Evolutionary conservation across 37 sponge, comb jelly and placozoan species (phyloP), one percentile per base, ranked within the genome.

Genomic region (Aplysina aerophoba): DNA sequence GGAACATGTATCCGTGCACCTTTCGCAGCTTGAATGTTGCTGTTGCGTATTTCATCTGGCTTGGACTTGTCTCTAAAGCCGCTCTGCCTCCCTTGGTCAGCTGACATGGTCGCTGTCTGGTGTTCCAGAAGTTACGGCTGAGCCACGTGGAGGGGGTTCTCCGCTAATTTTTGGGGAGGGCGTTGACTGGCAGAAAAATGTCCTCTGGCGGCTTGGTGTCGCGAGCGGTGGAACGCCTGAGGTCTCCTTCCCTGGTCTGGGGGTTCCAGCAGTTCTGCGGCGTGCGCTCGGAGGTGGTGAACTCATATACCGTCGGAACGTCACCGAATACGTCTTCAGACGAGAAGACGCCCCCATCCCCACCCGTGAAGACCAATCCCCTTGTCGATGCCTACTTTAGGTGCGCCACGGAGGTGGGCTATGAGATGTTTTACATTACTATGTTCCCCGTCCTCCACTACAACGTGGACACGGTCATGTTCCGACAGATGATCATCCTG

Each of bases 21-120:
- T 88, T 99, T 99, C 0, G 97, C 99, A 16, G 99, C 97, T 36
- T 88, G 91, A 41, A 99, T 97, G 83, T 99, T 99, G 68, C 97
- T 95, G 81, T 63, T 59, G 28, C 99, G 79, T 41, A 95, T 90
- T 55, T 95, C 92, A 21, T 85, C 72, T 4, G 97, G 99, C 81
- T 97, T 99, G 36, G 93, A 92, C 73, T 93, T 92, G 84, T 97
- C 97, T 74, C 89, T 82, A 81, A 97, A 99, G 15, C 81, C 73
- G 22, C 65, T 57, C 74, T 77, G 44, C 68, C 84, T 83, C 54
- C 86, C 86, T 8, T 44, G 50, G 50, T 44, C 50, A 8, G 50
- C 50, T 3, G 50, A 44, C 50, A 44, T 44, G 50, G 50, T 44
- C 50, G 50, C 6, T 8, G 50, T 3, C 50, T 44, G 50, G 3